phyloP scores from a whole-genome alignment of 2,113 vertebrate genomes.

The Tetrao urogallus region DNA sequence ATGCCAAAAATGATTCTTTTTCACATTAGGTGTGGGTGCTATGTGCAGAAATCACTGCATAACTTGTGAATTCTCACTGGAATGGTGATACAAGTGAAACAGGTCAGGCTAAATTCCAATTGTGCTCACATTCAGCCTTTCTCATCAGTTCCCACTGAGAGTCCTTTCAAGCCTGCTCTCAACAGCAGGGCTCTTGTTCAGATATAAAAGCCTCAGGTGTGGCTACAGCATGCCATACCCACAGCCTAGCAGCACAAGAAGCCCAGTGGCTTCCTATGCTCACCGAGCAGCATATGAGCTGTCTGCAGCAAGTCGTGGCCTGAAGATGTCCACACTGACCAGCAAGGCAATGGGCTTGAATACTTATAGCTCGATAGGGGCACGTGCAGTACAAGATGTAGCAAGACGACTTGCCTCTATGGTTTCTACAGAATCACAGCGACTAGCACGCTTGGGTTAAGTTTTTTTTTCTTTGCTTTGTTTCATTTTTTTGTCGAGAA shows the following conservation, averaged over 20 bases:
- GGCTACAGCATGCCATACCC: background rate
- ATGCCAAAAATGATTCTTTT: background rate
- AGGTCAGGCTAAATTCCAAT: background rate
- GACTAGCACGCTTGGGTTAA: background rate
- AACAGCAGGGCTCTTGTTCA: background rate
- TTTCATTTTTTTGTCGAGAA: background rate
- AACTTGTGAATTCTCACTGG: background rate
- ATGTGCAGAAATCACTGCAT: background rate
- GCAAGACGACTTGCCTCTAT: background rate
- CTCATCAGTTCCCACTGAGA: background rate
- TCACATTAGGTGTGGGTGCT: background rate
- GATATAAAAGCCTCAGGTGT: background rate
- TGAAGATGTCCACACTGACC: background rate
- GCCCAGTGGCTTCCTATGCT: background rate
- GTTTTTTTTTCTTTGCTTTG: background rate
- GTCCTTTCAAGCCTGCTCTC: accelerated
- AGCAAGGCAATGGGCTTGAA: background rate
- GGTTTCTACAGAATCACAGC: background rate
- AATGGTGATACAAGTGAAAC: background rate
- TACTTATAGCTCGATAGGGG: background rate
- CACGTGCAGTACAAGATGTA: background rate
- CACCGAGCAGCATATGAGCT: background rate
- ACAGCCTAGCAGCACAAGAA: background rate
- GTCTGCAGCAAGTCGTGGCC: background rate
- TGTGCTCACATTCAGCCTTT: background rate